A percentile compares a stretch with the other conserved stretches of the same genome.
Evolutionary conservation across 2,888 invertebrate genomes (phyloP).

Genomic region (Tetropium fuscum): DNA sequence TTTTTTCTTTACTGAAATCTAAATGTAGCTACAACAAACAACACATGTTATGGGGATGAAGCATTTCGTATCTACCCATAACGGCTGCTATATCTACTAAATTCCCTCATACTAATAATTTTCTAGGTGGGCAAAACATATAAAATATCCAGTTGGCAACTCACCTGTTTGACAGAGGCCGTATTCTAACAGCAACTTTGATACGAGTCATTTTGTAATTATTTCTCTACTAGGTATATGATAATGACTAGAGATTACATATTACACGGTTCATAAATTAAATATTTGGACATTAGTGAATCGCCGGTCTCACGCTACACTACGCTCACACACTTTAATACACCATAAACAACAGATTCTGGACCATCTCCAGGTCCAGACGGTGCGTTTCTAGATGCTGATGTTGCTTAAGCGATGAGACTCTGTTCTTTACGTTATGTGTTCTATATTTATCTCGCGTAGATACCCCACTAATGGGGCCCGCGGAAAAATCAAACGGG

Average conservation of each 20-base stretch:
- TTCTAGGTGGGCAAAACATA: too few species aligned
- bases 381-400: constrained; percentile 19
- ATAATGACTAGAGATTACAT: constrained; percentile 9
- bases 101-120: too few species aligned
- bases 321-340: constrained; percentile 16
- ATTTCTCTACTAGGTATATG: not conserved
- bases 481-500: constrained; percentile 63
- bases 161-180: constrained; percentile 75
- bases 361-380: constrained; percentile 22
- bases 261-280: constrained; percentile 14
- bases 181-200: constrained; percentile 74
- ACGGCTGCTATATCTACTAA: too few species aligned
- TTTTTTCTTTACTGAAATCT: not conserved
- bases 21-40: too few species aligned
- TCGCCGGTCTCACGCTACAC: constrained; percentile 3
- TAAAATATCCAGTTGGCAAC: constrained; percentile 16
- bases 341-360: constrained; percentile 16
- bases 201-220: constrained; percentile 60
- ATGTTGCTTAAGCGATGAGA: constrained; percentile 19
- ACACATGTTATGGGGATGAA: too few species aligned
- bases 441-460: constrained; percentile 21
- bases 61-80: too few species aligned
- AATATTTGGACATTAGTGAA: constrained; percentile 15
- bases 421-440: not conserved
- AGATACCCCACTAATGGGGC: constrained; percentile 16